phyloP scores from a whole-genome alignment of 2,888 invertebrate genomes.

The Dryomyza anilis region DNA sequence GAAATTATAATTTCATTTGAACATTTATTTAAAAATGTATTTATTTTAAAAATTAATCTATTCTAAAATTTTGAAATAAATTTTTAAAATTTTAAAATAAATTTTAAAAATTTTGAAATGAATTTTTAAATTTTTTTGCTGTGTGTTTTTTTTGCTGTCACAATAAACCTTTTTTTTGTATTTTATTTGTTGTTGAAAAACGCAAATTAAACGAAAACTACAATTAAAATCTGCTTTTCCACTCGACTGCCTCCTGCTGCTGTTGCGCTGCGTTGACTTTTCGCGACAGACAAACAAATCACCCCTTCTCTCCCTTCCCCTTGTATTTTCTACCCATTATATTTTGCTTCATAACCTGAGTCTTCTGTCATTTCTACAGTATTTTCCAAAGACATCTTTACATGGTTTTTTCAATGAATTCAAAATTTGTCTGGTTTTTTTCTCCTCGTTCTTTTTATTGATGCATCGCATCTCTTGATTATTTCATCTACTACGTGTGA shows the following conservation, averaged over 20 bases:
- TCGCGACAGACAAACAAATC: background rate
- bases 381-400: background rate
- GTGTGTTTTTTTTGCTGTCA: background rate
- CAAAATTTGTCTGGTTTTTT: background rate
- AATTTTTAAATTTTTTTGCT: too few species aligned
- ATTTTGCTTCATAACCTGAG: background rate
- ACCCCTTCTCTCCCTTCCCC: background rate
- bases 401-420: background rate
- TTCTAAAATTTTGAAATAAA: too few species aligned
- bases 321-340: background rate
- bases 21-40: too few species aligned
- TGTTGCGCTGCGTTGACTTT: background rate
- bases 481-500: background rate
- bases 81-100: too few species aligned
- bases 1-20: too few species aligned
- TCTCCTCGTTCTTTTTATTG: background rate
- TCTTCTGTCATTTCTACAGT: background rate
- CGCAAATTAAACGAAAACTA: constrained; percentile 1
- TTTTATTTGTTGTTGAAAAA: background rate
- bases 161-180: background rate
- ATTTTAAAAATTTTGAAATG: too few species aligned
- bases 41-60: too few species aligned
- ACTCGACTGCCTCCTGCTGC: background rate
- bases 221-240: constrained; percentile 23
- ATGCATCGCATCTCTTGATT: background rate